These are phyloP conservation scores for Uria lomvia DNA, from an alignment of 2,113 vertebrate genomes.

Conservation along the genomic window DNA sequence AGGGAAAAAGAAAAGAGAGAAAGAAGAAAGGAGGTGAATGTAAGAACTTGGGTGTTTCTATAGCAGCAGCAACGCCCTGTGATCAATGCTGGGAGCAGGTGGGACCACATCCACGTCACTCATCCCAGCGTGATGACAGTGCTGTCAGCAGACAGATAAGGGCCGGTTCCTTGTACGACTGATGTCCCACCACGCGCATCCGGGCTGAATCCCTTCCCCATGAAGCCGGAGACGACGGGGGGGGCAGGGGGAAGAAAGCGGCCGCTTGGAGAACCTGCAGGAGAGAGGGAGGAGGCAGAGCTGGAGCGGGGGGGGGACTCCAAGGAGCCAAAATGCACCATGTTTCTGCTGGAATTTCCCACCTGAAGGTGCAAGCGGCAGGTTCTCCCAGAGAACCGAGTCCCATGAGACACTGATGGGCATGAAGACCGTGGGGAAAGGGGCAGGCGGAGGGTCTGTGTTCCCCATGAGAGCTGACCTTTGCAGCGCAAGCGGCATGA, in stretches of 20 bases:
- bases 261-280: rapidly evolving
- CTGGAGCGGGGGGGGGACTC: rapidly evolving
- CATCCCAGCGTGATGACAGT: conserved; percentile 31
- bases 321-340: rapidly evolving
- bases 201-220: neutral
- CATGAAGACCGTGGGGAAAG: rapidly evolving
- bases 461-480: neutral
- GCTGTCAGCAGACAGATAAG: conserved; percentile 52
- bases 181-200: neutral
- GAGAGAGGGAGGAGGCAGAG: neutral
- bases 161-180: neutral
- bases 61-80: conserved; percentile 32
- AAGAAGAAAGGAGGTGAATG: conserved; percentile 1
- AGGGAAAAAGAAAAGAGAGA: neutral
- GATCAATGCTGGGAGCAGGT: conserved; percentile 22
- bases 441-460: no score
- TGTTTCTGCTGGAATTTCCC: neutral
- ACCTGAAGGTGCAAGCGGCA: neutral
- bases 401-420: neutral
- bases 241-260: neutral
- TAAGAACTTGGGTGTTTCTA: conserved; percentile 52
- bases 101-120: neutral
- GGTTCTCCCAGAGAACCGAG: neutral
- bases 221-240: neutral
- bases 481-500: rapidly evolving